Base-by-base conservation (phyloP, 2,113 vertebrate species). In the Atherinomorus stipes region DNA sequence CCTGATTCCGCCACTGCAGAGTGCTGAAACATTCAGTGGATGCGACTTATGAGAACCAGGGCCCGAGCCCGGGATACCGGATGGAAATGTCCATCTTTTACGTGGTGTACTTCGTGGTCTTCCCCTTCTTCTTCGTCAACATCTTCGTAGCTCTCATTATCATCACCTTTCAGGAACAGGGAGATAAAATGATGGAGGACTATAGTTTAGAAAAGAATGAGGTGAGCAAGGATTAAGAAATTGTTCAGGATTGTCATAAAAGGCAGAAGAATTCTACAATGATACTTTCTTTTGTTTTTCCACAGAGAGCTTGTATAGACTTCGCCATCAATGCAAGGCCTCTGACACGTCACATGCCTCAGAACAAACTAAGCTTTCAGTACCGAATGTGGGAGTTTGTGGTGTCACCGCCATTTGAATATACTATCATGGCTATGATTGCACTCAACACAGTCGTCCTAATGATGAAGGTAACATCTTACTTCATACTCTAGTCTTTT, bases 41-140 rank as follows among this genome's bases (percentile, higher is more conserved):
- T 2, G 97, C 97, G 91, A 99, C 97, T 26, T 98, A 98, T 16
- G 97, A 99, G 95, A 97, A 98, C 80, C 97, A 97, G 86, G 97
- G 97, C 21, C 97, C 97, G 4, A 98, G 97, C 93, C 97, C 97
- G 0, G 97, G 97, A 15, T 99, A 97, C 91, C 90, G 97, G 88
- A 98, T 99, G 97, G 97, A 99, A 70, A 99, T 98, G 96, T 99
- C 97, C 91, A 99, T 99, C 93, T 99, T 99, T 94, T 99, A 98
- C 59, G 97, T 99, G 7, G 97, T 99, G 89, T 99, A 98, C 93
- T 98, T 99, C 40, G 97, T 99, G 71, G 97, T 99, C 84, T 98
- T 98, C 92, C 97, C 97, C 85, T 99, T 99, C 94, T 99, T 99
- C 95, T 98, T 98, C 60, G 97, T 99, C 92, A 99, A 99, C 86